These are phyloP conservation scores for Cherax quadricarinatus DNA, from an alignment of 1,140 invertebrate species.

Conservation along the genomic window DNA sequence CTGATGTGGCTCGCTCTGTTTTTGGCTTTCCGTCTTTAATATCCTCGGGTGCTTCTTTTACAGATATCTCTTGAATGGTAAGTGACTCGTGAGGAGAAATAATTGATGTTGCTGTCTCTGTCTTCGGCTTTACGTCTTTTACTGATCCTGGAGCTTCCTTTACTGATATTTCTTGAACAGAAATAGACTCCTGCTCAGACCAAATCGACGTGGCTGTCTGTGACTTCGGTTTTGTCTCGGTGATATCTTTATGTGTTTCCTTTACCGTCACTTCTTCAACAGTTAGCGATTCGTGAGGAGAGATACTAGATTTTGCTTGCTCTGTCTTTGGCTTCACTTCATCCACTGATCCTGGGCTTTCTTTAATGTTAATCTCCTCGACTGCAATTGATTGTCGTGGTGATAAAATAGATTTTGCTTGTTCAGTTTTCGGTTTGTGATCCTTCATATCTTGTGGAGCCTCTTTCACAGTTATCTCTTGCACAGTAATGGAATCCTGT, in stretches of 20 bases:
- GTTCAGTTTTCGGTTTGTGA: constrained; percentile 45
- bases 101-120: constrained; percentile 75
- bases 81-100: constrained; percentile 59
- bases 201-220: constrained; percentile 75
- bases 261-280: constrained; percentile 70
- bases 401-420: constrained; percentile 38
- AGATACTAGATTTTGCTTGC: constrained; percentile 38
- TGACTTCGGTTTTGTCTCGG: constrained; percentile 73
- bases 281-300: constrained; percentile 48
- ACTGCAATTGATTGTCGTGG: constrained; percentile 35
- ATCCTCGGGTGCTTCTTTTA: constrained; percentile 79
- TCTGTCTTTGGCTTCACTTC: constrained; percentile 43
- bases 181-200: constrained; percentile 46
- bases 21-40: constrained; percentile 77
- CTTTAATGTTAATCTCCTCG: constrained; percentile 53
- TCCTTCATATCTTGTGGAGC: constrained; percentile 30
- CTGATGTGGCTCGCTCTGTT: constrained; percentile 78
- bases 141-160: constrained; percentile 78
- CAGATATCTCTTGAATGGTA: constrained; percentile 44
- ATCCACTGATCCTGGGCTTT: constrained; percentile 75
- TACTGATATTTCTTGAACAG: constrained; percentile 59
- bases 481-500: constrained; percentile 77
- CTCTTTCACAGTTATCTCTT: constrained; percentile 52
- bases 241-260: constrained; percentile 75
- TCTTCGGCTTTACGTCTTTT: constrained; percentile 73